Base-by-base conservation (phyloP, 2,113 vertebrate species). In the Ceratotherium simum region DNA sequence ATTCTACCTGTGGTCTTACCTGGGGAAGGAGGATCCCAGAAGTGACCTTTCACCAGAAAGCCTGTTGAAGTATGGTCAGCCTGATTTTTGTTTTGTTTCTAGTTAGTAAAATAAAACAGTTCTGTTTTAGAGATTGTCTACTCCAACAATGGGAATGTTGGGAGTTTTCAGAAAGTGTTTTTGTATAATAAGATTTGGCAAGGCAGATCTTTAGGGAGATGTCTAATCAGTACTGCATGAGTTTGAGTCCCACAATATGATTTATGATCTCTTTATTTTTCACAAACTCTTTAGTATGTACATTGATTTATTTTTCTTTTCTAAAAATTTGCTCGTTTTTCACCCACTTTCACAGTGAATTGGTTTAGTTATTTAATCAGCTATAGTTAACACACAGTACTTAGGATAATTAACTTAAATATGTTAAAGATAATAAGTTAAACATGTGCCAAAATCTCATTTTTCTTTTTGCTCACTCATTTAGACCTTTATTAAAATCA, bases 1-100 rank as follows among this genome's bases (percentile, higher is more conserved):
- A 39, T 82, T 95, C n/a, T 81, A 16, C 73, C 67, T 91, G 6
- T 84, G 0, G 13, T 69, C 46, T 88, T 83, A 51, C 16, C 39
- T 95, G n/a, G 56, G 67, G 69, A 83, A 82, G 96, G 65, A 93
- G 8, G 18, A 33, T 70, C 46, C 46, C 51, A 84, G 42, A 84
- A 93, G 33, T 75, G n/a, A 80, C 12, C 29, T 79, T 94, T 79
- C 42, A 81, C n/a, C 16, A 84, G 65, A 86, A 87, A 65, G 69
- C 51, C 46, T 73, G 39, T 36, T 86, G 69, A 91, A 86, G 36
- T 94, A 46, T 29, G 78, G 17, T 86, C 12, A 96, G n/a, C 29
- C 46, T 93, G 20, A 14, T 73, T 95, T 83, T 94, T 87, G 48
- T 80, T 95, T 91, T 85, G 42, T 75, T 97, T 93, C 70, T 92